phyloP scores from a whole-genome alignment of 2,113 vertebrate genomes.

The Sinosuthora webbiana region DNA sequence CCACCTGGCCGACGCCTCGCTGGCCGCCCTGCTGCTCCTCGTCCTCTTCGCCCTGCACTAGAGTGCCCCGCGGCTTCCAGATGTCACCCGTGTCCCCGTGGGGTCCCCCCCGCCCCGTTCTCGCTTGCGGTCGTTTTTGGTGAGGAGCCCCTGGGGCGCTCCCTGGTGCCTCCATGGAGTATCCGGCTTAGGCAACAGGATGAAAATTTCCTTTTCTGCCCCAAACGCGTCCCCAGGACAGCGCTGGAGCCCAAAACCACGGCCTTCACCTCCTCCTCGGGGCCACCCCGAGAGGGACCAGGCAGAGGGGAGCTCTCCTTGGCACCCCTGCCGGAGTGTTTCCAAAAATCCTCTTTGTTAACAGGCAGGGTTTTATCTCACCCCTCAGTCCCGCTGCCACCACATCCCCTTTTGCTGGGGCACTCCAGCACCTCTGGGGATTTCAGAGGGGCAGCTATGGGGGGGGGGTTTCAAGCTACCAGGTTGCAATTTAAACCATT shows the following conservation, averaged over 20 bases:
- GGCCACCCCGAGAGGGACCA: not conserved
- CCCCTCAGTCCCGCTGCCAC: not conserved
- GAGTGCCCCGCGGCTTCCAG: rapidly evolving
- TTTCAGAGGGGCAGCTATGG: not conserved
- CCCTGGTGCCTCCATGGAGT: not conserved
- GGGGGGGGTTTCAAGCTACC: not conserved
- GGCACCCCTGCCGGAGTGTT: not conserved
- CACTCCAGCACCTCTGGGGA: not conserved
- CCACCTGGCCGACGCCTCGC: conserved; percentile 19
- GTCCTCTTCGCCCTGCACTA: conserved; percentile 53
- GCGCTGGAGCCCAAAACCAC: not conserved
- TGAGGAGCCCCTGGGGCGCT: not conserved
- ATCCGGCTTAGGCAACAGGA: not conserved
- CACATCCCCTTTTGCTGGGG: not conserved
- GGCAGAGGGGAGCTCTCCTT: not conserved
- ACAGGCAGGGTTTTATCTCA: not conserved
- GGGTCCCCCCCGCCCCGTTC: not conserved
- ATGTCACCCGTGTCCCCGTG: not conserved
- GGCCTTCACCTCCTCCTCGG: not conserved
- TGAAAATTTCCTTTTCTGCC: not conserved
- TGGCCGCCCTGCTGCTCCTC: conserved; percentile 55
- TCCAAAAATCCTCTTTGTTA: not conserved
- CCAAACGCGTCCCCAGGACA: not conserved
- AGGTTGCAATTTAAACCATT: not conserved
- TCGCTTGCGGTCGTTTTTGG: not conserved